phyloP scores from a whole-genome alignment of 1,140 invertebrate species.

The Musca domestica region DNA sequence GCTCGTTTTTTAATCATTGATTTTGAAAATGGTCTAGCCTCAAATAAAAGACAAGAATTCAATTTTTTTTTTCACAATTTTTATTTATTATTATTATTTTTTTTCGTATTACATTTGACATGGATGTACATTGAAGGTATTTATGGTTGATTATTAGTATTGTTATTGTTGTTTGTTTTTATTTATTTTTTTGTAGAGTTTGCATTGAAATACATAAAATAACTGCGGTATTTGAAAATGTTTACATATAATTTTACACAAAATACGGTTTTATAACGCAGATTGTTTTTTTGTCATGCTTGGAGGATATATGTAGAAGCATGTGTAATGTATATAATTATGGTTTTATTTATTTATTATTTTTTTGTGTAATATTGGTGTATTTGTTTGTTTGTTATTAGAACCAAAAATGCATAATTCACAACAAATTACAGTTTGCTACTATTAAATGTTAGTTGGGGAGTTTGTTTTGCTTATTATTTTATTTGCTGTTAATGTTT shows the following conservation, averaged over 20 bases:
- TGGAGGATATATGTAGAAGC: background rate
- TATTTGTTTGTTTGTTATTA: background rate
- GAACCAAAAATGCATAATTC: conserved; percentile 1
- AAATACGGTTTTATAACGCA: background rate
- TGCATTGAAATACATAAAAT: conserved; percentile 2
- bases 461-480: background rate
- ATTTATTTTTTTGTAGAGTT: background rate
- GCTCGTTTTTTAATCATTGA: too few species aligned
- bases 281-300: too few species aligned
- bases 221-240: background rate
- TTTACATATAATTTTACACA: conserved; percentile 16
- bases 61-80: background rate
- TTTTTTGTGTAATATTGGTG: background rate
- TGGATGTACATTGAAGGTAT: conserved; percentile 20
- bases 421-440: conserved; percentile 1
- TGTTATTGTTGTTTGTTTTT: background rate
- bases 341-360: background rate
- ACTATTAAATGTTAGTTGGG: background rate
- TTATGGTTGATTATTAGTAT: conserved; percentile 13
- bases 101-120: conserved; percentile 17
- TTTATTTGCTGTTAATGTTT: too few species aligned
- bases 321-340: background rate
- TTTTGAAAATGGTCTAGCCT: too few species aligned
- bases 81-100: background rate
- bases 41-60: too few species aligned